Base-by-base conservation (phyloP, 64 coral and sea anemone species). In the Stylophora pistillata region DNA sequence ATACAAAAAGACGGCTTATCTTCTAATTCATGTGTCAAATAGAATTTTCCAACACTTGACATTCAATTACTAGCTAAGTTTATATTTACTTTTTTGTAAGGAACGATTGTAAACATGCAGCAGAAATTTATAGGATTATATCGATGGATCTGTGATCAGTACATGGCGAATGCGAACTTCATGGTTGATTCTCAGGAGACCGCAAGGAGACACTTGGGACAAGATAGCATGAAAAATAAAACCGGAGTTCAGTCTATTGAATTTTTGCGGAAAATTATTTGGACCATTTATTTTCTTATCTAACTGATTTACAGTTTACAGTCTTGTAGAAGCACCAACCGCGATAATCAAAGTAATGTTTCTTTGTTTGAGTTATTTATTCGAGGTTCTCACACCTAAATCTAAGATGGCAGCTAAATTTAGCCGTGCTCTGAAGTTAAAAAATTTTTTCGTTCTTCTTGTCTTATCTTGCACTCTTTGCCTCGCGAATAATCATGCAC, bases 241-340 rank as follows among this genome's bases (percentile, higher is more conserved):
- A 62, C 33, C 80, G 66, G 60, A 53, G 80, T 69, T 62, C 80
- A 34, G 60, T 84, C 80, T 54, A 69, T 71, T 84, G 61, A 84
- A 84, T 84, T 84, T 68, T 20, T 64, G 76, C 58, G 17, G 58
- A 93, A 65, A 84, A 93, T 89, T 89, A 89, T 93, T 93, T 88
- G 81, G 88, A 64, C 89, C 86, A 93, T 88, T 93, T 93, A 93
- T 64, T 79, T 93, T 77, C 77, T 93, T 88, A 93, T 93, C 91
- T 88, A 53, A 57, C 72, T 82, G 56, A 89, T 93, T 93, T 89
- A 63, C 0, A 34, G 80, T 65, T 84, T 84, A n/a, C 62, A 55
- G 41, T 27, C 79, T 78, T 82, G 68, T 58, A 87, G 68, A 68
- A 93, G 74, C 74, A 59, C 58, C 12, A 81, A 28, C 74, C 32